These are phyloP conservation scores for Aptenodytes patagonicus DNA, from an alignment of 2,113 vertebrate genomes.

Conservation along the genomic window DNA sequence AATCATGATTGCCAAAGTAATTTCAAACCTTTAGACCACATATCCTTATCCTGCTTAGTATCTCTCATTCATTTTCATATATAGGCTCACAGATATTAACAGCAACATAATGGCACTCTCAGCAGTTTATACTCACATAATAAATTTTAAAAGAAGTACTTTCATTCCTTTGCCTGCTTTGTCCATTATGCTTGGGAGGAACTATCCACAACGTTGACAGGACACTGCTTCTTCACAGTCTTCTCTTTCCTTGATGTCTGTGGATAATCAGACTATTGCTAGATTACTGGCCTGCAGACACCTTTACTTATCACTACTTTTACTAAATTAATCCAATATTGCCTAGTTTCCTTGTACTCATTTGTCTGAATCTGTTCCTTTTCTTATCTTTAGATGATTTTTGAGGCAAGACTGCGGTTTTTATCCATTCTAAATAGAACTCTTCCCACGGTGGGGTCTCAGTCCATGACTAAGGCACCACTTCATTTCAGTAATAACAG, in stretches of 20 bases:
- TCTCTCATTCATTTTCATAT: not conserved
- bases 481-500: not conserved
- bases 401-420: not conserved
- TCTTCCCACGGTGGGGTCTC: not conserved
- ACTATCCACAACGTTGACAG: not conserved
- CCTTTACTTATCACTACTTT: not conserved
- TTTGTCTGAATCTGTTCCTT: not conserved
- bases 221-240: not conserved
- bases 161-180: not conserved
- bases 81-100: not conserved
- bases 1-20: rapidly evolving
- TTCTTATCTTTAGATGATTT: not conserved
- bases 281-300: not conserved
- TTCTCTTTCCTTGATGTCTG: not conserved
- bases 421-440: not conserved
- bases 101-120: not conserved
- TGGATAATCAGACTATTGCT: not conserved
- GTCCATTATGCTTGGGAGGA: not conserved
- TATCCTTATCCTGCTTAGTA: not conserved
- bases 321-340: not conserved
- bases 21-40: not conserved
- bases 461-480: not conserved
- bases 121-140: not conserved
- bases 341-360: not conserved
- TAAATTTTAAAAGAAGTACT: not conserved